phyloP scores from a whole-genome alignment of 53 echinoderm and acorn worm genomes.

The Crossaster papposus region DNA sequence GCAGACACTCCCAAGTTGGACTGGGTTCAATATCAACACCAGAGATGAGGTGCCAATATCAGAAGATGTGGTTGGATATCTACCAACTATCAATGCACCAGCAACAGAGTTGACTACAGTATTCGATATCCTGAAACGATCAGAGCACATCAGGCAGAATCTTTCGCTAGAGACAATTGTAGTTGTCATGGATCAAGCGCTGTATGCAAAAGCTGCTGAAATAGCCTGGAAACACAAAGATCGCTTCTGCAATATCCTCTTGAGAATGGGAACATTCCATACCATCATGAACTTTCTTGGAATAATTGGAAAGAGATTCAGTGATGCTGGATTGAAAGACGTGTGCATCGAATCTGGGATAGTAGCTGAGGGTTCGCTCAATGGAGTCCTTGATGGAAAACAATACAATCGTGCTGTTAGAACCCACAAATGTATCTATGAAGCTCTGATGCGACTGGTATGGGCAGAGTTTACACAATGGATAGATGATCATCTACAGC shows the following conservation, averaged over 20 bases:
- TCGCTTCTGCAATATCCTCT: not conserved
- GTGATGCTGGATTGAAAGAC: constrained; percentile 57
- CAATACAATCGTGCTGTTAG: constrained; percentile 59
- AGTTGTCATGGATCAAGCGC: constrained; percentile 59
- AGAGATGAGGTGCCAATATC: constrained; percentile 24
- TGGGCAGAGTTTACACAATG: constrained; percentile 26
- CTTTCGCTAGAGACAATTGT: constrained; percentile 14
- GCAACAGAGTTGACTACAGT: constrained; percentile 67
- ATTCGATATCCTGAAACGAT: constrained; percentile 30
- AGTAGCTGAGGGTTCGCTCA: constrained; percentile 56
- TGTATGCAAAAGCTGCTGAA: constrained; percentile 54
- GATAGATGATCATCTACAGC: constrained; percentile 5
- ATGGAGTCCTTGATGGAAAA: constrained; percentile 45
- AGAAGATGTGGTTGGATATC: constrained; percentile 46
- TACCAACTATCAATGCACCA: constrained; percentile 45
- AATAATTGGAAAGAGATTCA: constrained; percentile 32
- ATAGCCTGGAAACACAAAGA: constrained; percentile 51
- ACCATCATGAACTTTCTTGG: constrained; percentile 31
- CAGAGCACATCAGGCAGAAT: constrained; percentile 8
- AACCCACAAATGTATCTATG: constrained; percentile 37
- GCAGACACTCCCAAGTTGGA: constrained; percentile 46
- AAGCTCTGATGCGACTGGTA: constrained; percentile 57
- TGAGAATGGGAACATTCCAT: constrained; percentile 59
- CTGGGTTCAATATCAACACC: constrained; percentile 60
- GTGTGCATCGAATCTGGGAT: constrained; percentile 57